Evolutionary conservation across 2,888 invertebrate species (phyloP), one percentile per base, ranked within the genome.

Genomic region (Caenorhabditis japonica): DNA sequence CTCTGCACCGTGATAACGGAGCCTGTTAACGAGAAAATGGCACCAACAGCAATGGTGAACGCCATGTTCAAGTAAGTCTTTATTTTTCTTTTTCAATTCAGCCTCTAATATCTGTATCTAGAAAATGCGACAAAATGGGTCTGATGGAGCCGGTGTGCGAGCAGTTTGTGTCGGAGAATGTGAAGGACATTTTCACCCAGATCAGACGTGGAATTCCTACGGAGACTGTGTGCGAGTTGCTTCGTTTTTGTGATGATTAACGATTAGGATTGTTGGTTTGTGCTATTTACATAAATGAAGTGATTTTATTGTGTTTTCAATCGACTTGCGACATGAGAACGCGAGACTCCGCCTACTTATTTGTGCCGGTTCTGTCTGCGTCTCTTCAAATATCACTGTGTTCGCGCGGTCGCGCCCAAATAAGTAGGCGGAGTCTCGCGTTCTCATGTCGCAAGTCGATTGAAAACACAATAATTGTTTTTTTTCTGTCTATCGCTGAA

Each of bases 71-170:
- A 58, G 60, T 60, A 19, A 59, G 47, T 46, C 1, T 17, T 7
- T 38, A 17, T 52, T 17, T 52, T 15, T 15, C 10, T 52, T 33
- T 34, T 33, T 52, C 52, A 34, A 52, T 27, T 17, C n/a, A 27
- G n/a, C 17, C 21, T 7, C 21, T 23, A 5, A 49, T 27, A 49
- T 27, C 10, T 49, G 7, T 7, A 5, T 4, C 8, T 33, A 79
- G 79, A 70, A 59, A 70, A 25, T 81, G 80, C 60, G 76, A 75
- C 21, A 69, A 75, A 21, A 79, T 81, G 74, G 79, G 81, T 1
- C 36, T 81, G 33, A 79, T 79, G 77, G 81, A 81, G 51, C 76
- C 79, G 2, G 76, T 79, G 34, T 81, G 81, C 44, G 76, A 56
- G 44, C 75, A 78, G 49, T 81, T 81, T 55, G 69, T 81, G 33